These are phyloP conservation scores for Umimayanthus kanabou DNA, from an alignment of 92 coral and sea anemone genomes.

Conservation along the genomic window DNA sequence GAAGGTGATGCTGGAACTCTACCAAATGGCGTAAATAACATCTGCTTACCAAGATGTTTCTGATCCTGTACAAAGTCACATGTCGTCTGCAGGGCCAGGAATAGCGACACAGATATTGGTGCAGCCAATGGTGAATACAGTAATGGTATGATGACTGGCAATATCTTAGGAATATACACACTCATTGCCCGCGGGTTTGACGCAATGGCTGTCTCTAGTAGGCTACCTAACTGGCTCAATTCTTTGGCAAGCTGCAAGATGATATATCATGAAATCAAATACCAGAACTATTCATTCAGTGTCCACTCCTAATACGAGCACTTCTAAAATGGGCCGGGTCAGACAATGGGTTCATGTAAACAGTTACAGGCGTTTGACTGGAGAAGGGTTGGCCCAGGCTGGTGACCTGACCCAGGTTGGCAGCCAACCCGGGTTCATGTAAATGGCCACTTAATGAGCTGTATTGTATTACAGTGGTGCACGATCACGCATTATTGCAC, in stretches of 20 bases:
- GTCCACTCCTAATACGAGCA: neutral
- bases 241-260: conserved; percentile 61
- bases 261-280: neutral
- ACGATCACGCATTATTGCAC: neutral
- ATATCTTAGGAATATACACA: conserved; percentile 62
- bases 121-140: conserved; percentile 89
- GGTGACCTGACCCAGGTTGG: no score
- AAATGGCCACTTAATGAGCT: neutral
- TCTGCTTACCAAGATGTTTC: conserved; percentile 67
- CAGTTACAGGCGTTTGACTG: no score
- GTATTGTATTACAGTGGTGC: neutral
- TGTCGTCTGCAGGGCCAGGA: conserved; percentile 70
- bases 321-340: neutral
- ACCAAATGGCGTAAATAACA: no score
- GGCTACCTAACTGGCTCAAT: conserved; percentile 56
- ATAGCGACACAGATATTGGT: conserved; percentile 58
- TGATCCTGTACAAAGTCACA: conserved; percentile 61
- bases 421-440: no score
- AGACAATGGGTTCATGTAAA: no score
- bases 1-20: no score
- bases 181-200: conserved; percentile 73
- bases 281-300: neutral
- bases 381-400: no score
- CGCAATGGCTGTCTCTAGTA: conserved; percentile 64
- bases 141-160: conserved; percentile 64